Conservation (phyloP, 2,113 vertebrate genomes). For the Asarcornis scutulata region DNA sequence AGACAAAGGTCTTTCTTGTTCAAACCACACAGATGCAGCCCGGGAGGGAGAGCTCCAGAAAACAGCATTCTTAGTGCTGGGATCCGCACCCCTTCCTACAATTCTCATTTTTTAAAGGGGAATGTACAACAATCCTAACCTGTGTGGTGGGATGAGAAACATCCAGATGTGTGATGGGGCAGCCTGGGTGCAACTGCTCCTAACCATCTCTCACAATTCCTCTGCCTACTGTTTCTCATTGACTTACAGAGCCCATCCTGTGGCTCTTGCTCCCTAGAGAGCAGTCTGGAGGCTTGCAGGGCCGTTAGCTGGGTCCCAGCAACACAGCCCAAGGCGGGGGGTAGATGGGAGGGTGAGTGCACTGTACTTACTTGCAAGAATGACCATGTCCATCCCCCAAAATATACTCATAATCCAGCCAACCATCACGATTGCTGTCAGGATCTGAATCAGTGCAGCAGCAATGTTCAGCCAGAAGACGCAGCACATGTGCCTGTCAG, state of each 20-base stretch:
- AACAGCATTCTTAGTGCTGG: background rate
- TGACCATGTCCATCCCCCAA: slow-evolving; percentile 99
- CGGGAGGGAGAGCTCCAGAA: background rate
- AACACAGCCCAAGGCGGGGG: fast-evolving
- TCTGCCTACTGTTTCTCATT: background rate
- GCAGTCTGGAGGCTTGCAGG: background rate
- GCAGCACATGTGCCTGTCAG: slow-evolving; percentile 91
- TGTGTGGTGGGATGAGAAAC: background rate
- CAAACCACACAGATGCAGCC: fast-evolving
- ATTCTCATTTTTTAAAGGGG: background rate
- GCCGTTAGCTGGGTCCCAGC: background rate
- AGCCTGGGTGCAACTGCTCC: background rate
- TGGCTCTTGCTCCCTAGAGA: background rate
- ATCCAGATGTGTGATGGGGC: background rate
- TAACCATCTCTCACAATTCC: background rate
- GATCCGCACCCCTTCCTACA: background rate
- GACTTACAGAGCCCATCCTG: background rate
- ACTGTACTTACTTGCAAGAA: slow-evolving; percentile 91
- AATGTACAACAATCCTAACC: background rate
- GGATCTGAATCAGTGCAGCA: slow-evolving; percentile 93
- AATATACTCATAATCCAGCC: slow-evolving; percentile 99
- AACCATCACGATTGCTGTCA: slow-evolving; percentile 96
- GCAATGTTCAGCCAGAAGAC: slow-evolving; percentile 98
- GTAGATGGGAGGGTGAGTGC: fast-evolving
- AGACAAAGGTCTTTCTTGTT: background rate